Base-by-base conservation (phyloP, 2,113 vertebrate genomes). In the Brachionichthys hirsutus region DNA sequence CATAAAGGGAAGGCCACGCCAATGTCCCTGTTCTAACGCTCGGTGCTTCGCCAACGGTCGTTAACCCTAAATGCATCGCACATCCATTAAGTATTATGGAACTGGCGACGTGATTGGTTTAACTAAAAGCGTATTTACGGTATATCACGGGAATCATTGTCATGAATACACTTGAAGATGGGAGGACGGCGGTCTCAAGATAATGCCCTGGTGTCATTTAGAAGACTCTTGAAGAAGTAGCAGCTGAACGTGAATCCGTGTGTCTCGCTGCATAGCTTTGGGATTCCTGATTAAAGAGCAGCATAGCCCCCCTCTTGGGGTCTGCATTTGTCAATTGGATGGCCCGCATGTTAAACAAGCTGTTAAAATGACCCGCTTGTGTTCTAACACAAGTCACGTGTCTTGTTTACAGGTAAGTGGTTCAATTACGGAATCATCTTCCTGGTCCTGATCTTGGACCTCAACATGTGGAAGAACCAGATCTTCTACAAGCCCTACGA, bases 401-500 rank as follows among this genome's bases (percentile, higher is more conserved):
- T 83, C 46, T 81, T 13, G 63, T 73, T n/a, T 64, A 51, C 90
- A 98, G 97, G 97, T 42, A 99, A 99, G 89, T 99, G 97, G 97
- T 99, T 99, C 89, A 99, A 98, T 90, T 98, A 99, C 36, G 96
- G 97, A 17, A 97, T 99, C 85, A 98, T 99, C 88, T 98, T 97
- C 81, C 92, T 99, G 1, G 97, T 99, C 75, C 89, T 99, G 78
- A 98, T 99, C 78, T 88, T 99, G 92, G 96, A 99, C 84, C 92
- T 99, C 11, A 99, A 99, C 86, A 98, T 98, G 96, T 99, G 97
- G 97, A 99, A 98, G 89, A 98, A 98, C 80, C 96, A 99, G 89
- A 99, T 99, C 88, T 99, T 99, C 90, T 99, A 99, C 85, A 93
- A 94, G 72, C 96, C 97, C 78, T 94, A 96, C 14, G 95, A 98